Evolutionary conservation across 2,797 vertebrate species (phyloP), one percentile per base, ranked within the genome.

Genomic region (Bradypodion pumilum): DNA sequence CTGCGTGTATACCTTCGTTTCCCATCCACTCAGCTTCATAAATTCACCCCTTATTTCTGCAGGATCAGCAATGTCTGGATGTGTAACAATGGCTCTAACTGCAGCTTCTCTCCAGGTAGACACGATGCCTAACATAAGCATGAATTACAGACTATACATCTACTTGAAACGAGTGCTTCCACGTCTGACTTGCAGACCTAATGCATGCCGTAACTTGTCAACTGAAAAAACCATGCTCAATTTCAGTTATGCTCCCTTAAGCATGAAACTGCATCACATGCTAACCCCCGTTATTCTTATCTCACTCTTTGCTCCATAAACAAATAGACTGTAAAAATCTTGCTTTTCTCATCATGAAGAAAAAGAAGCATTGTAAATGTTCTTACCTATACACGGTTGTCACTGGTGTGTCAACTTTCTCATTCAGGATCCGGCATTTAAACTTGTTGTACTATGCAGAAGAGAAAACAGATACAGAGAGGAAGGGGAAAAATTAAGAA

Each of bases 361-460:
- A n/a, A n/a, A n/a, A n/a, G n/a, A n/a, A n/a, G n/a, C n/a, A n/a
- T 68, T 63, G 35, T 4, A 5, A 16, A 42, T 72, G 74, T 72
- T 88, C 15, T 90, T 91, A 98, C 98, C 98, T 98, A 96, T 99
- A 99, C 84, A 99, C 94, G 3, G 98, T 99, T 23, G 98, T 98
- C 1, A 97, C 97, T 12, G 97, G 97, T 0, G 97, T 97, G 72
- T 95, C 95, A 52, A 99, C 97, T 84, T 99, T 99, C 92, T 99
- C 98, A 85, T 97, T 97, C 92, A 99, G 96, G 87, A 99, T 99
- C 69, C 97, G 97, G 83, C 98, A 98, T 89, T 99, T 99, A 91
- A 99, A 99, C 89, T 97, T 97, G 95, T 99, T 98, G 91, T 98
- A 99, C 98, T 99, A 81, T 5, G 69, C 37, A 49, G 15, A 77